Evolutionary conservation across 2,113 vertebrate species (phyloP), one percentile per base, ranked within the genome.

Genomic region (Chitala chitala): DNA sequence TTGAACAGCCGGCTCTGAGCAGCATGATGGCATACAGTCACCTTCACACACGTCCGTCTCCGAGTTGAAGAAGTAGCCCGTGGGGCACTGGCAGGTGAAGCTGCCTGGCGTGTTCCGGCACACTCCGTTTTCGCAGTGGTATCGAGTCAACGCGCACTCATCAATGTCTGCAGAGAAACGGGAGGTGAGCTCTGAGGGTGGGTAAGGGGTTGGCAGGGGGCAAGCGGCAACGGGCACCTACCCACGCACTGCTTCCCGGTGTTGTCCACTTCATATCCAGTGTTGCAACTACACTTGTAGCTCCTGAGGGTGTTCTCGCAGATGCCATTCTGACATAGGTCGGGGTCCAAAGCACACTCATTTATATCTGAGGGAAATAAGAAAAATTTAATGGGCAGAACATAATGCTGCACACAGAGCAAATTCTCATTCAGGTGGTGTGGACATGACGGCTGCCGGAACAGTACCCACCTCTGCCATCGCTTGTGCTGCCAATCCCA

Each of bases 51-150:
- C 92, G 73, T 98, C 95, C 3, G 92, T 88, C 10, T 94, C 89
- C 1, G 94, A 84, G 79, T 94, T 87, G 48, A 94, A 99, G 9
- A 88, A 75, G 82, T 88, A 98, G 82, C 97, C 97, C 72, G 92
- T 95, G 1, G 91, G 93, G 78, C 97, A 99, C 75, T 93, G 93
- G 76, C 96, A 98, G 66, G 92, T 92, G 82, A 94, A 99, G 80
- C 97, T 98, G 79, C 97, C 97, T 0, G 97, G 97, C 1, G 97
- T 99, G 84, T 99, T 99, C 78, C 97, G 90, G 87, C 97, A 99
- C 74, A 92, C 92, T 24, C 97, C 97, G 0, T 99, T 98, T 75
- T 99, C 97, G 87, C 96, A 99, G 71, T 98, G 92, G 36, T 90
- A 86, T 69, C 88, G 88, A 82, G 96, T 96, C 69, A 94, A 79